Percentiles rank a stretch among this genome's conserved stretches.
Conservation (phyloP, 2,797 vertebrate species). For the Microctenopoma steveboyesi region DNA sequence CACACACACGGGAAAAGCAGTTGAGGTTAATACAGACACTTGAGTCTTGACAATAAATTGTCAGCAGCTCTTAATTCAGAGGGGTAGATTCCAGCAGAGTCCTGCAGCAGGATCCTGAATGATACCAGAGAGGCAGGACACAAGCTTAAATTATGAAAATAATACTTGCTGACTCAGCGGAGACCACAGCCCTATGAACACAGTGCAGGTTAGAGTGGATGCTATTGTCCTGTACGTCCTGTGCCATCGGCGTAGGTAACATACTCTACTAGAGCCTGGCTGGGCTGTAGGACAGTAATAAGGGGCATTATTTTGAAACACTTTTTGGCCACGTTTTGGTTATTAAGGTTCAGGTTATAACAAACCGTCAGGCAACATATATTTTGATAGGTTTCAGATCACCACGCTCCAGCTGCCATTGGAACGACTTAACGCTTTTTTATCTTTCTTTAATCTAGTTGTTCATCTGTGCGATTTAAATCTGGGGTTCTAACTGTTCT, state of each 20-base stretch:
- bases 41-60: constrained; percentile 80
- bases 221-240: constrained; percentile 31
- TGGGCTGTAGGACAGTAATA: not conserved
- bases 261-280: constrained; percentile 34
- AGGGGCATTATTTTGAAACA: constrained; percentile 1
- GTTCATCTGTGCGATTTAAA: constrained; percentile 3
- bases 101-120: constrained; percentile 59
- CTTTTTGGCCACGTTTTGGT: not conserved
- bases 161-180: constrained; percentile 61
- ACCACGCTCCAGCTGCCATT: not conserved
- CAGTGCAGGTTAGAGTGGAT: constrained; percentile 25
- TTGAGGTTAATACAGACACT: constrained; percentile 72
- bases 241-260: constrained; percentile 29
- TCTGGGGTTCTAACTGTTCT: constrained; percentile 32
- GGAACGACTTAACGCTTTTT: not conserved
- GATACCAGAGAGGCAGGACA: constrained; percentile 35
- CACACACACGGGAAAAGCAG: constrained; percentile 15
- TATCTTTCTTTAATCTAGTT: constrained; percentile 7
- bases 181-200: constrained; percentile 39
- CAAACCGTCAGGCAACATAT: not conserved
- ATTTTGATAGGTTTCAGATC: not conserved
- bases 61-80: constrained; percentile 86
- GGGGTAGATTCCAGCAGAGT: constrained; percentile 61
- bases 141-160: constrained; percentile 58
- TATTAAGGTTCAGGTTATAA: not conserved